Percentiles rank a stretch among this genome's conserved stretches.
Conservation (phyloP, 1,140 invertebrate species). For the Melitaea cinxia region DNA sequence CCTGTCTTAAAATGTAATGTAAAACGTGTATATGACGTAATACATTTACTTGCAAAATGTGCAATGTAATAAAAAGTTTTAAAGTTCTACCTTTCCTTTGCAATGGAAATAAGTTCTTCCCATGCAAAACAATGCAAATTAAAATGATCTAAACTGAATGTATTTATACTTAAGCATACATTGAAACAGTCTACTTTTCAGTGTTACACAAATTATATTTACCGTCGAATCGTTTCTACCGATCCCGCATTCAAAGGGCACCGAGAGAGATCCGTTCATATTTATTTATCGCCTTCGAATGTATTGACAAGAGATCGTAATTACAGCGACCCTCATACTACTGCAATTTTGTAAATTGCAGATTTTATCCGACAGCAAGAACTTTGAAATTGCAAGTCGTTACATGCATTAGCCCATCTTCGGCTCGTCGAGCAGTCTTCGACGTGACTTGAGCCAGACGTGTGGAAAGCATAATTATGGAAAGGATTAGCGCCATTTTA, state of each 20-base stretch:
- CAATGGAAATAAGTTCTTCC: too few species aligned
- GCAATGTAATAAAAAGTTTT: too few species aligned
- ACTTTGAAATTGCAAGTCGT: constrained; percentile 70
- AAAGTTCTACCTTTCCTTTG: too few species aligned
- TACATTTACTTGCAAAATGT: too few species aligned
- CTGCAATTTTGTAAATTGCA: constrained; percentile 77
- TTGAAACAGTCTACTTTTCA: not conserved
- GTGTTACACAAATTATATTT: constrained; percentile 31
- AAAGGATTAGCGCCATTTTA: constrained; percentile 14
- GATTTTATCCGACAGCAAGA: constrained; percentile 71
- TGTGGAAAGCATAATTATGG: constrained; percentile 42
- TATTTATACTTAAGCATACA: not conserved
- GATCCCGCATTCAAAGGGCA: constrained; percentile 33
- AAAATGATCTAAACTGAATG: not conserved
- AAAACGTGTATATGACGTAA: too few species aligned
- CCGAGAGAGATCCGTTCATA: constrained; percentile 60
- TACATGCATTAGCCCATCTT: constrained; percentile 66
- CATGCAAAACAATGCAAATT: too few species aligned
- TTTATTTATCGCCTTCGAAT: constrained; percentile 73
- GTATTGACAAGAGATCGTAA: constrained; percentile 63
- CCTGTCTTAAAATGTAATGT: not conserved
- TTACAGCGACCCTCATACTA: constrained; percentile 67
- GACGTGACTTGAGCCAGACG: constrained; percentile 36
- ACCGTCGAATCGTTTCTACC: constrained; percentile 31
- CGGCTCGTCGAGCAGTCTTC: constrained; percentile 37